Evolutionary conservation across 1,140 invertebrate species (phyloP), one percentile per base, ranked within the genome.

Genomic region (Antheraea pernyi): DNA sequence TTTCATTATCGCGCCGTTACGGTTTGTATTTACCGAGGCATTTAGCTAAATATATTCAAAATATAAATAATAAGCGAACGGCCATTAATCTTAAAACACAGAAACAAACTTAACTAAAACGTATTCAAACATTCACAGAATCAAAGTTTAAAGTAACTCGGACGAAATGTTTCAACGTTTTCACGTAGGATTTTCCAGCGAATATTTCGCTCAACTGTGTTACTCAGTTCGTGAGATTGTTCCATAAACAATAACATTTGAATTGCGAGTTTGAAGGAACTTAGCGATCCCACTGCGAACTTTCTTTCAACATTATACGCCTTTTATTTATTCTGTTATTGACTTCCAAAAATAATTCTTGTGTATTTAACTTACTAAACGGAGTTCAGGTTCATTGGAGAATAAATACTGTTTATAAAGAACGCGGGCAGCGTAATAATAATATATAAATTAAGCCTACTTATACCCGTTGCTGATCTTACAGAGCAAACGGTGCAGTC

Each of bases 171-270:
- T 53, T 53, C 46, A 53, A 13, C 46, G 16, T 53, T 53, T 53
- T 53, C 46, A 53, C 46, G 46, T 53, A n/a, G 46, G 46, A 53
- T 53, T 53, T 53, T n/a, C 22, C 46, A 53, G 46, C 0, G 16
- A 53, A 53, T 53, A 53, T 13, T 53, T 53, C 5, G 11, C 16
- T 53, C 46, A n/a, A 53, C 46, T 53, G 46, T 53, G 46, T 53
- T 53, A 2, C 22, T 30, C 46, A 53, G 10, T n/a, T 53, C 46
- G 11, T 53, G 46, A n/a, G 46, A 53, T 53, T 53, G 46, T 53
- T 53, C 13, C 13, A 53, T 53, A 53, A 53, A 53, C 46, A 53
- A 53, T 53, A 53, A 53, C 46, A 53, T n/a, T 53, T 53, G 46
- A 53, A 53, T 53, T 53, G 16, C 16, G 16, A 53, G 46, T 53